These are phyloP conservation scores for Asbolus verrucosus DNA, from an alignment of 1,140 invertebrate genomes.

Conservation along the genomic window DNA sequence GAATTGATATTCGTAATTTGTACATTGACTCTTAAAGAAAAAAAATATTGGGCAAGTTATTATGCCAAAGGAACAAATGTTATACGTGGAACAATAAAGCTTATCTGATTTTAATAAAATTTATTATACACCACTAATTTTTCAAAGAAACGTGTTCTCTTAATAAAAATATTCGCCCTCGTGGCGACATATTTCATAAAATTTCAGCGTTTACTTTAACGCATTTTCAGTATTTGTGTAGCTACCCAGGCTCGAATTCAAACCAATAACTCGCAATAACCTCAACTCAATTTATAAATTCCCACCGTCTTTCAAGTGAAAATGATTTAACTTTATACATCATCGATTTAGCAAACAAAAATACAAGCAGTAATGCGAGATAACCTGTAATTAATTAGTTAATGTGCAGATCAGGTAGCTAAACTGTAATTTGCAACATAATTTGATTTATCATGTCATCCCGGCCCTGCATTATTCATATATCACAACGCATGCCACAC, in stretches of 20 bases:
- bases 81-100: constrained; percentile 10
- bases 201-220: neutral
- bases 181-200: neutral
- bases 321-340: too few species aligned
- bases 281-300: too few species aligned
- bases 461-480: constrained; percentile 24
- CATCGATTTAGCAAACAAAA: too few species aligned
- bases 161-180: neutral
- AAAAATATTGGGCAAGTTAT: constrained; percentile 27
- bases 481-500: constrained; percentile 2
- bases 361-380: too few species aligned
- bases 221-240: too few species aligned
- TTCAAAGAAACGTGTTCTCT: neutral
- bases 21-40: constrained; percentile 6
- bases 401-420: neutral
- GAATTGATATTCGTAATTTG: constrained; percentile 11
- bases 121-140: constrained; percentile 15
- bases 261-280: too few species aligned
- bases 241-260: too few species aligned
- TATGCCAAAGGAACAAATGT: constrained; percentile 4
- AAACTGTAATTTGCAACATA: neutral
- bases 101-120: constrained; percentile 37
- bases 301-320: too few species aligned
- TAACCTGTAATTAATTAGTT: neutral
- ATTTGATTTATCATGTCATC: constrained; percentile 11